phyloP scores from a whole-genome alignment of 2,797 vertebrate species.

The Uromys caudimaculatus region DNA sequence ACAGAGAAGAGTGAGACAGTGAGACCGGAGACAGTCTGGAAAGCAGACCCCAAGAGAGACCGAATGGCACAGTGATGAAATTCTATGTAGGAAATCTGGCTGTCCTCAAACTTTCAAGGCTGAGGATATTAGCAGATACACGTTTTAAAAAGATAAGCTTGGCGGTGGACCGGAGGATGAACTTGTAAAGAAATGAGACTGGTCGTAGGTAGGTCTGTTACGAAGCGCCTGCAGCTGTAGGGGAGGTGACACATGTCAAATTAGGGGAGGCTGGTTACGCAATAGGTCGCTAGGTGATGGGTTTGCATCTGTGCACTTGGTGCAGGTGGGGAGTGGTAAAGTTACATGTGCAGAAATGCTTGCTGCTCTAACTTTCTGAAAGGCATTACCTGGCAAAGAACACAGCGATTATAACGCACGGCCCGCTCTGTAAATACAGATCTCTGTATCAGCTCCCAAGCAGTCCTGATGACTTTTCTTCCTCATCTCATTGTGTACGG shows the following conservation, averaged over 20 bases:
- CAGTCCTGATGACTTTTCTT: neutral
- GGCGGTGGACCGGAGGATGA: neutral
- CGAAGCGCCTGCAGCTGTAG: neutral
- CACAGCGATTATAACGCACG: neutral
- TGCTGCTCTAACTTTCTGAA: slow-evolving; percentile 16
- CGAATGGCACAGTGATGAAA: neutral
- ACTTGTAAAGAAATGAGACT: slow-evolving; percentile 10
- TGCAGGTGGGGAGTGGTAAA: neutral
- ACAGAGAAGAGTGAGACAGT: neutral
- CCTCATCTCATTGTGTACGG: neutral
- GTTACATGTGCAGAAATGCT: neutral
- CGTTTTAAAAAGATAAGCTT: slow-evolving; percentile 34
- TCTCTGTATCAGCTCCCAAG: neutral
- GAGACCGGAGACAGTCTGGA: neutral
- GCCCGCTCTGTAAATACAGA: neutral
- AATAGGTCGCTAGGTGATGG: neutral
- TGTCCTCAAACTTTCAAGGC: neutral
- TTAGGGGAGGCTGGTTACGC: neutral
- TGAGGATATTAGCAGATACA: slow-evolving; percentile 17
- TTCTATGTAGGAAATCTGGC: neutral
- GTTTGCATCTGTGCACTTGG: neutral
- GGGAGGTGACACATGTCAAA: slow-evolving; percentile 1
- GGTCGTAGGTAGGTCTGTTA: neutral
- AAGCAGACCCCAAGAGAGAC: neutral
- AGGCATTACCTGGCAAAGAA: neutral